These are phyloP conservation scores for Scophthalmus maximus DNA, from an alignment of 2,113 vertebrate genomes.

Conservation along the genomic window DNA sequence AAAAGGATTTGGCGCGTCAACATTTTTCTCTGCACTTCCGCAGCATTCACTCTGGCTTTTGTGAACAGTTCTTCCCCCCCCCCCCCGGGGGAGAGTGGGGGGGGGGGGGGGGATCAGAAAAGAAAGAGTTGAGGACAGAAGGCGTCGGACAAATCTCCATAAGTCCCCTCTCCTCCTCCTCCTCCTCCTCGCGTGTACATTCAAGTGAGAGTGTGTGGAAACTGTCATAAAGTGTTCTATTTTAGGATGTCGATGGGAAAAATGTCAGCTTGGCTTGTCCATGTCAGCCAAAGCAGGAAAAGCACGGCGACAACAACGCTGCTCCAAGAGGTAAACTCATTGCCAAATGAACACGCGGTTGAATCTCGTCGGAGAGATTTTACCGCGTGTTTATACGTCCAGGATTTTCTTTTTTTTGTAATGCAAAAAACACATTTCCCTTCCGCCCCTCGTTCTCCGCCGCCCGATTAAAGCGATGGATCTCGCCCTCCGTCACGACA, in stretches of 20 bases:
- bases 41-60: slow-evolving; percentile 47
- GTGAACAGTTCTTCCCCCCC: slow-evolving; percentile 37
- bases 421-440: slow-evolving; percentile 11
- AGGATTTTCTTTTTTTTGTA: slow-evolving; percentile 24
- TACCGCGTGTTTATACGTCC: background rate
- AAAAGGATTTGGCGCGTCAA: slow-evolving; percentile 62
- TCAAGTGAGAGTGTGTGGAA: slow-evolving; percentile 42
- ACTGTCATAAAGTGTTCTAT: background rate
- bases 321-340: slow-evolving; percentile 11
- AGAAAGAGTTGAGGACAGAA: slow-evolving; percentile 34
- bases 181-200: slow-evolving; percentile 9
- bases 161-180: slow-evolving; percentile 36
- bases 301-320: background rate
- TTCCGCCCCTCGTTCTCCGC: background rate
- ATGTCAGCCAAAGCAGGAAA: background rate
- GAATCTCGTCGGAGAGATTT: slow-evolving; percentile 26
- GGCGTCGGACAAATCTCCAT: slow-evolving; percentile 49
- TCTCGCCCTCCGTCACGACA: no score
- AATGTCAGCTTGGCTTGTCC: background rate
- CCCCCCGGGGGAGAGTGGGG: no score
- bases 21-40: slow-evolving; percentile 59
- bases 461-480: slow-evolving; percentile 11
- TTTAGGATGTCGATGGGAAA: slow-evolving; percentile 8
- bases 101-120: slow-evolving; percentile 38
- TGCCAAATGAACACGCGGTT: background rate